Percentiles rank a stretch among this genome's conserved stretches.
These are phyloP conservation scores for Saimiri boliviensis DNA, from an alignment of 2,113 vertebrate species.

Conservation along the genomic window DNA sequence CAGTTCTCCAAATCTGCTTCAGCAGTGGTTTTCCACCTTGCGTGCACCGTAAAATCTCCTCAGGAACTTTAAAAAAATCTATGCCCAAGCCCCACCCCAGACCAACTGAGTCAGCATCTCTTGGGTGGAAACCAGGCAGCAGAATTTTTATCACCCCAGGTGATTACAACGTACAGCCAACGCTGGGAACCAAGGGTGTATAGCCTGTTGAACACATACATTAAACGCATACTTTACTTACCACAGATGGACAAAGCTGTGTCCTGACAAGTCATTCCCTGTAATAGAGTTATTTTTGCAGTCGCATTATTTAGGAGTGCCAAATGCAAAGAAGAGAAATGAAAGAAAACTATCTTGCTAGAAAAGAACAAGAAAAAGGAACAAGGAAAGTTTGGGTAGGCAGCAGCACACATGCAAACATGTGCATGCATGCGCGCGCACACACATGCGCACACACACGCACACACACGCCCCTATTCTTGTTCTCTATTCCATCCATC, in stretches of 20 bases:
- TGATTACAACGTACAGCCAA: background rate
- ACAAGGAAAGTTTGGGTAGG: background rate
- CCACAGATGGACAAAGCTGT: no score
- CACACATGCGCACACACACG: no score
- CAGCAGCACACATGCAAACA: background rate
- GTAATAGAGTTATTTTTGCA: background rate
- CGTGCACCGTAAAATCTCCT: background rate
- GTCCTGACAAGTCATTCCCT: constrained; percentile 2
- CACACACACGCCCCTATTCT: background rate
- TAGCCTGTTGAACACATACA: background rate
- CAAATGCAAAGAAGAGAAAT: background rate
- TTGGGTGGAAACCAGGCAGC: background rate
- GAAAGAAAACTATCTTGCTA: background rate
- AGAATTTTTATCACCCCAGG: background rate
- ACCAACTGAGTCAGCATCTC: background rate
- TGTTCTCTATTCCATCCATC: background rate
- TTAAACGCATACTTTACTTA: background rate
- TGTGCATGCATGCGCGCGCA: no score
- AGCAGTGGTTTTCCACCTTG: background rate
- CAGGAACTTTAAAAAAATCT: background rate
- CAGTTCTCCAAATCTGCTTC: constrained; percentile 68
- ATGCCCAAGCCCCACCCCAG: background rate
- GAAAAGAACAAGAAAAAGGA: background rate
- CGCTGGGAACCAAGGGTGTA: background rate
- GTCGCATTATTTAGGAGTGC: background rate